Evolutionary conservation across 2,113 vertebrate species (phyloP), one percentile per base, ranked within the genome.

Genomic region (Manacus vitellinus): DNA sequence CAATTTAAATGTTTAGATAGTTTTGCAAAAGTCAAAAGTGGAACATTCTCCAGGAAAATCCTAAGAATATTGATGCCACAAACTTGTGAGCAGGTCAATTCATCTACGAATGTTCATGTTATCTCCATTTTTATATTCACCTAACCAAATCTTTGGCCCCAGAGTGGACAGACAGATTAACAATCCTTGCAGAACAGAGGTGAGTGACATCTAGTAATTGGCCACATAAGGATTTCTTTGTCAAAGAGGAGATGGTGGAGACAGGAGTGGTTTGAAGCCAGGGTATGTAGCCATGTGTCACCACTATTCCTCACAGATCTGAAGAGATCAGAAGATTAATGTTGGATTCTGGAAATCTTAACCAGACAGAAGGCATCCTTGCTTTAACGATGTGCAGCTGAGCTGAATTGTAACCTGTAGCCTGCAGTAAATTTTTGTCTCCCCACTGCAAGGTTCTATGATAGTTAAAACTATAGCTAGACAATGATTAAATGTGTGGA

Each of bases 1-100:
- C 94, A 92, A 43, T 82, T 89, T 73, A 95, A 96, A 94, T 78
- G 80, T 85, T 90, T 81, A 85, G 62, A 74, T 95, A 30, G 54
- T 96, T 94, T 95, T 94, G 80, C 89, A 93, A 41, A 84, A 88
- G 66, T 52, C 43, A 84, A 44, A 95, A 86, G 22, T 74, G 44
- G 37, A 87, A 56, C 3, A 2, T 31, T 90, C 51, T 94, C 73
- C 51, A 90, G 77, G 59, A 95, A 92, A 94, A 73, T 62, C 62
- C 28, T n/a, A 35, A 68, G 75, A 88, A 92, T 87, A 79, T 88
- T 92, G 65, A 74, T 58, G 27, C 76, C 15, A 54, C 70, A 70
- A 79, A 68, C 56, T 58, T 89, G 20, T 33, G n/a, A 92, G 58
- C 25, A 33, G 54, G 58, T 94, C 84, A 73, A 1, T 56, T 75